phyloP scores from a whole-genome alignment of 2,888 invertebrate genomes.

The Drosophila pseudotakahashii region DNA sequence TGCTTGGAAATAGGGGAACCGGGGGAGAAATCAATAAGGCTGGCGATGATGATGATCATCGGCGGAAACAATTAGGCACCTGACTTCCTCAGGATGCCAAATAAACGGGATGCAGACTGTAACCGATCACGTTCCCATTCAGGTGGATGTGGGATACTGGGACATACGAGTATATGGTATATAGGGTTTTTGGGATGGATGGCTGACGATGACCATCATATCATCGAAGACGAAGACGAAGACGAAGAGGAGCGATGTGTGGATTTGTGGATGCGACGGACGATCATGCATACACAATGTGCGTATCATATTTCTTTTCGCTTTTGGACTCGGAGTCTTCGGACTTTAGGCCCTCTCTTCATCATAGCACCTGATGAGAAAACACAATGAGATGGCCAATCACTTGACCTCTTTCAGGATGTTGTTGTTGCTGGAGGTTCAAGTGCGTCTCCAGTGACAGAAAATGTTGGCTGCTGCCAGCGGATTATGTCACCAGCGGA shows the following conservation, averaged over 20 bases:
- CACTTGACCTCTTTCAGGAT: conserved; percentile 83
- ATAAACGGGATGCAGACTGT: conserved; percentile 42
- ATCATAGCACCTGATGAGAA: conserved; percentile 82
- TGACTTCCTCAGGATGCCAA: conserved; percentile 83
- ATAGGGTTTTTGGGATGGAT: neutral
- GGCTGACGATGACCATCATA: conserved; percentile 17
- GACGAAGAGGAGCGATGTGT: conserved; percentile 19
- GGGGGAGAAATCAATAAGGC: conserved; percentile 55
- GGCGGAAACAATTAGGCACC: conserved; percentile 83
- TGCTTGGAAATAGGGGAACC: conserved; percentile 5
- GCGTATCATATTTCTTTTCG: conserved; percentile 81
- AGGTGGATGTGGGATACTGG: conserved; percentile 17
- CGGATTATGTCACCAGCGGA: conserved; percentile 63
- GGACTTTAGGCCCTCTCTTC: conserved; percentile 7
- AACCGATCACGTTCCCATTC: conserved; percentile 43
- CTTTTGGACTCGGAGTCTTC: conserved; percentile 57
- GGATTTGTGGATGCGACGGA: conserved; percentile 48
- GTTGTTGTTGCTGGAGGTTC: conserved; percentile 72
- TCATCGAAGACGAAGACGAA: conserved; percentile 34
- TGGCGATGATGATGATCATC: conserved; percentile 51
- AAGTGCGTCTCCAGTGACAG: conserved; percentile 61
- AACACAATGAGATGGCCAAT: conserved; percentile 81
- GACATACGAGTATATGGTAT: too few relatives aligned
- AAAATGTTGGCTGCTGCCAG: conserved; percentile 27
- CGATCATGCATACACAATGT: conserved; percentile 80